phyloP scores from a whole-genome alignment of 2,113 vertebrate genomes.

The Bubo bubo region DNA sequence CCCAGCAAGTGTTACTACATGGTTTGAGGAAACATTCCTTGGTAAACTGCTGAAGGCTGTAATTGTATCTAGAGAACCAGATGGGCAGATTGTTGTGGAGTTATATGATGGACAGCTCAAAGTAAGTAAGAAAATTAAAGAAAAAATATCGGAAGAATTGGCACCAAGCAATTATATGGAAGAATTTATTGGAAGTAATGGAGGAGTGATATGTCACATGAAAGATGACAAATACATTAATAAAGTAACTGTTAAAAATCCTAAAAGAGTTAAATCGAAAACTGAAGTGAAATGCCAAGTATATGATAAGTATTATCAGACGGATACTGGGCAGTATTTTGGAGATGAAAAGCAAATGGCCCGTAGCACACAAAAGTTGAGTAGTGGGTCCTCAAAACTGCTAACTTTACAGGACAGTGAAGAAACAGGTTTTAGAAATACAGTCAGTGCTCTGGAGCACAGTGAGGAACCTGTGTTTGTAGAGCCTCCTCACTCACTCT shows the following conservation, averaged over 20 bases:
- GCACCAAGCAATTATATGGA: fast-evolving
- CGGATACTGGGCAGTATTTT: background rate
- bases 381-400: background rate
- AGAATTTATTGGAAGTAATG: background rate
- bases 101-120: constrained; percentile 82
- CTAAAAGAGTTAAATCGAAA: background rate
- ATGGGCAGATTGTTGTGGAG: constrained; percentile 82
- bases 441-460: background rate
- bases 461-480: background rate
- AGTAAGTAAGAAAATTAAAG: constrained; percentile 83
- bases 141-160: constrained; percentile 67
- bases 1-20: constrained; percentile 75
- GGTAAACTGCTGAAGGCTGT: constrained; percentile 80
- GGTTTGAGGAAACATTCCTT: constrained; percentile 78
- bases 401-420: background rate
- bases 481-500: background rate
- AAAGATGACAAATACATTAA: background rate
- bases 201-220: background rate
- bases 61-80: constrained; percentile 72
- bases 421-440: background rate
- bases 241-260: background rate
- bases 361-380: background rate
- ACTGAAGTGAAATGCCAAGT: background rate
- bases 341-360: background rate
- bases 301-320: background rate